Percentiles rank a stretch among this genome's conserved stretches.
Evolutionary conservation across 2,888 invertebrate genomes (phyloP).

Genomic region (Arrhopalites spinosus): DNA sequence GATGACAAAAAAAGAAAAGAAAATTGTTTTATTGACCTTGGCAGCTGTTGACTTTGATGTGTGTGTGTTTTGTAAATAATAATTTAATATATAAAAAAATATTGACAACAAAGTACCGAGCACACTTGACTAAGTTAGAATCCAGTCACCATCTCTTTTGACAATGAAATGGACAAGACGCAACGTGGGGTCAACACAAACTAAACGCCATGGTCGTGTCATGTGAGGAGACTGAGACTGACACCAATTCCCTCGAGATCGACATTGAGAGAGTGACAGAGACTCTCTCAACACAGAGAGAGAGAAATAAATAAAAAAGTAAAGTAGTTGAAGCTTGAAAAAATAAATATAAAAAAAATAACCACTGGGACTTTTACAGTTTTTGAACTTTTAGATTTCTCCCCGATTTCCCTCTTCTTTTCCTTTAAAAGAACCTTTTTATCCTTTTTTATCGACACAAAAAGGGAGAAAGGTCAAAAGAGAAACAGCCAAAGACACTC

Average conservation of each 20-base stretch:
- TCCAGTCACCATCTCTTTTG: too few species aligned
- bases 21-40: too few species aligned
- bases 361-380: background rate
- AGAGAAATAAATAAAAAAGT: background rate
- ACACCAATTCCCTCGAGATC: too few species aligned
- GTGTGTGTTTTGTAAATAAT: background rate
- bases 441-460: background rate
- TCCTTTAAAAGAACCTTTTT: background rate
- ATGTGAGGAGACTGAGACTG: too few species aligned
- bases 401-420: background rate
- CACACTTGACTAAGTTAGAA: too few species aligned
- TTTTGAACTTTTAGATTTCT: background rate
- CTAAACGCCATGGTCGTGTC: too few species aligned
- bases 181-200: too few species aligned
- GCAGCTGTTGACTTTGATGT: background rate
- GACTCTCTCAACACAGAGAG: too few species aligned
- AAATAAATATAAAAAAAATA: background rate
- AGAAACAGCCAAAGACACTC: background rate
- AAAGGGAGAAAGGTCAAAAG: background rate
- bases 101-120: too few species aligned
- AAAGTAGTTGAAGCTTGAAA: background rate
- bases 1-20: too few species aligned
- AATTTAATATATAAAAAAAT: background rate
- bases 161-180: too few species aligned
- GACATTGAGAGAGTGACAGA: background rate